phyloP scores from a whole-genome alignment of 2,797 vertebrate species.

The Nannoperca australis region DNA sequence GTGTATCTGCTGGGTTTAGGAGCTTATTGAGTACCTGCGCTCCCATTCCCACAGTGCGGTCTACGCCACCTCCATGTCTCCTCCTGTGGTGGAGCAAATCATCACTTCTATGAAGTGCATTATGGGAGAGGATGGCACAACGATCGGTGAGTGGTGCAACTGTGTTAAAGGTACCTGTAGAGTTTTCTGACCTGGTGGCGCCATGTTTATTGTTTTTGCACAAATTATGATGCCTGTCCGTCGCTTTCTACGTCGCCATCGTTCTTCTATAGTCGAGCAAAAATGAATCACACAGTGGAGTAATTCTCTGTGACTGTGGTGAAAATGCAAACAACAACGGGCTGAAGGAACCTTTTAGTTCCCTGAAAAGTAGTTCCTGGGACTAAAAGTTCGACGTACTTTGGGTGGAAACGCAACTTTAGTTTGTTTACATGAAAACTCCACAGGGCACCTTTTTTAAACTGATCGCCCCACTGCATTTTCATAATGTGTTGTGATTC shows the following conservation, averaged over 20 bases:
- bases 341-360: no score
- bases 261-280: no score
- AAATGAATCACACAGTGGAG: no score
- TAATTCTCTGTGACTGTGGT: no score
- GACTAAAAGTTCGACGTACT: no score
- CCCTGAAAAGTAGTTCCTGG: no score
- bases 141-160: constrained; percentile 84
- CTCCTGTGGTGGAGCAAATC: constrained; percentile 91
- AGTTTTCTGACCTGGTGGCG: background rate
- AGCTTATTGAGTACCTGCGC: constrained; percentile 92
- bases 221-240: no score
- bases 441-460: background rate
- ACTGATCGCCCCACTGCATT: background rate
- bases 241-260: no score
- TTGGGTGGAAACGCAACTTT: background rate
- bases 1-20: constrained; percentile 82
- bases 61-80: constrained; percentile 93
- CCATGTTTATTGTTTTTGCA: no score
- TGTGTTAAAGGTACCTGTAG: background rate
- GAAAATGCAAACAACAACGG: no score
- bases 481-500: background rate
- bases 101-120: constrained; percentile 96
- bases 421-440: background rate
- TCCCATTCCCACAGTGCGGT: constrained; percentile 91
- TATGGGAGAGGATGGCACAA: constrained; percentile 95